A percentile compares a stretch with the other conserved stretches of the same genome.
Evolutionary conservation across 2,113 vertebrate species (phyloP).

Genomic region (Caracal caracal): DNA sequence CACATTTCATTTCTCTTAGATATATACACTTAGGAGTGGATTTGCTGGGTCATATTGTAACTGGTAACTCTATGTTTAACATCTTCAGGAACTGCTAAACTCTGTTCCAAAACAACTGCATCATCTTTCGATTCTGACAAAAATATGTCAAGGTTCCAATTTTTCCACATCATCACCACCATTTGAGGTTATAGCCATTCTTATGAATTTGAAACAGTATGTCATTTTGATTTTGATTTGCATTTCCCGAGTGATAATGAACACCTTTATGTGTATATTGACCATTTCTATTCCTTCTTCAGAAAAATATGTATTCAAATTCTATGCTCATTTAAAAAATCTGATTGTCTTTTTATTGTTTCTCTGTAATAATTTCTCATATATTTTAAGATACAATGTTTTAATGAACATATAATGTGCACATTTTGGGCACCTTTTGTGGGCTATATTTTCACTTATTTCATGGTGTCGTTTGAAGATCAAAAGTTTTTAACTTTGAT

Average conservation of each 20-base stretch:
- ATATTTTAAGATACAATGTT: background rate
- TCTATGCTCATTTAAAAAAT: background rate
- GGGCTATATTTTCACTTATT: background rate
- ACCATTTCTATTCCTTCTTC: background rate
- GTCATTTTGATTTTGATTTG: background rate
- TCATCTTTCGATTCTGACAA: background rate
- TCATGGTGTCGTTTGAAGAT: background rate
- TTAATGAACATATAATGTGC: background rate
- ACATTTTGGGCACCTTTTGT: background rate
- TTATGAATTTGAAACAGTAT: background rate
- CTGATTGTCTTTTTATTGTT: background rate
- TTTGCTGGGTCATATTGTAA: background rate
- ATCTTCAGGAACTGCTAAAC: background rate
- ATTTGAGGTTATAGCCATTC: background rate
- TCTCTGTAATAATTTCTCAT: background rate
- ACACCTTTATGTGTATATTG: background rate
- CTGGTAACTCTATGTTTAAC: background rate
- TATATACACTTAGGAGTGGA: background rate
- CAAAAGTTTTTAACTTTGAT: background rate
- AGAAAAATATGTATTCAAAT: background rate
- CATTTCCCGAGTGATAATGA: background rate
- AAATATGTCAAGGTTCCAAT: background rate
- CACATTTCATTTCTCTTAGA: background rate
- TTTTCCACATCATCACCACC: background rate
- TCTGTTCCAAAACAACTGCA: background rate